These are phyloP conservation scores for Athrips mouffetella DNA, from an alignment of 2,888 invertebrate species.

Conservation along the genomic window DNA sequence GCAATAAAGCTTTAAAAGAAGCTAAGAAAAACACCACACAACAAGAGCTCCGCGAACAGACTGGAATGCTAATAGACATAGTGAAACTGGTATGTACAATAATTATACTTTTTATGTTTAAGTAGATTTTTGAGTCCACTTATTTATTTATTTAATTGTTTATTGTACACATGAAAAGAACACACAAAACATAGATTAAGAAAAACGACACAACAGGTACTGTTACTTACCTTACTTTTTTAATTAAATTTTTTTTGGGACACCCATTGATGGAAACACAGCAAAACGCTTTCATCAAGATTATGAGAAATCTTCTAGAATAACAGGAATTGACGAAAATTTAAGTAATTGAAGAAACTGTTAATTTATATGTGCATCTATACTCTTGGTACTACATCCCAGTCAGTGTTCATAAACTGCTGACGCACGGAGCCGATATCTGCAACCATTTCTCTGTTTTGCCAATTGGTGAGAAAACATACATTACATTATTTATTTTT, in stretches of 20 bases:
- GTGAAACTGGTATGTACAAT: too few species aligned
- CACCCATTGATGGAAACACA: constrained; percentile 25
- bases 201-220: too few species aligned
- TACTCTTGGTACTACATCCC: constrained; percentile 2
- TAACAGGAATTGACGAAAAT: not conserved
- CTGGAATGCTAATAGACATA: too few species aligned
- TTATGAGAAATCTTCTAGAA: not conserved
- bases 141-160: not conserved
- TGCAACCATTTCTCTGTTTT: not conserved
- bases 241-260: too few species aligned
- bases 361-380: not conserved
- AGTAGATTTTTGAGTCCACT: not conserved
- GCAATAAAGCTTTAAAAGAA: too few species aligned
- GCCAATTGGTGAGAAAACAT: not conserved
- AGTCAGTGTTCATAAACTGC: not conserved
- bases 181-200: too few species aligned
- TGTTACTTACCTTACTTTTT: too few species aligned
- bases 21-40: too few species aligned
- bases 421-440: not conserved
- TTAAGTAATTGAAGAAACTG: not conserved
- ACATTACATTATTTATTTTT: too few species aligned
- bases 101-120: too few species aligned
- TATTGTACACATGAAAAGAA: constrained; percentile 21
- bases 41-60: too few species aligned
- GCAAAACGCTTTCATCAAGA: constrained; percentile 22